Percentiles rank a stretch among this genome's conserved stretches.
These are phyloP conservation scores for Nasonia giraulti DNA, from an alignment of 1,140 invertebrate species.

Conservation along the genomic window DNA sequence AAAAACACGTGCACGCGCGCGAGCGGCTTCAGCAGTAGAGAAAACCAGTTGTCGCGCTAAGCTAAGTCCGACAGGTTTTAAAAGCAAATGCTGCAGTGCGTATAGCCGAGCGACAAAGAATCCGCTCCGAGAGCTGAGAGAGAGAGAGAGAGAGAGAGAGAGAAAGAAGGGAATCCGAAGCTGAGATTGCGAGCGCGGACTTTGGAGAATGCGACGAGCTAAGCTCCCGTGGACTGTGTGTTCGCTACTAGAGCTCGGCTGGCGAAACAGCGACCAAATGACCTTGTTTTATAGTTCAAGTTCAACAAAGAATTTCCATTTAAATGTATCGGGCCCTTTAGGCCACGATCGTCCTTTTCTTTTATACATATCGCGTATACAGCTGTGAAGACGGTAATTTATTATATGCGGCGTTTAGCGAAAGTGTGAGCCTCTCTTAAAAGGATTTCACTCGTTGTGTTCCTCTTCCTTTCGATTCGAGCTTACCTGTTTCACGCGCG, in stretches of 20 bases:
- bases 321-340: constrained; percentile 42
- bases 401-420: constrained; percentile 31
- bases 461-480: not conserved
- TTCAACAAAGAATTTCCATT: constrained; percentile 45
- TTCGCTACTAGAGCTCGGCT: not conserved
- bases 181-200: not conserved
- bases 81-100: constrained; percentile 17
- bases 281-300: constrained; percentile 53
- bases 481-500: constrained; percentile 17
- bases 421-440: constrained; percentile 28
- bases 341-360: not conserved
- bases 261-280: constrained; percentile 16
- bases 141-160: not conserved
- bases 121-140: not conserved
- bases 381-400: constrained; percentile 21
- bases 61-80: constrained; percentile 45
- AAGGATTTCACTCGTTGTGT: constrained; percentile 3
- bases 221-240: not conserved
- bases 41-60: constrained; percentile 45
- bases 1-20: constrained; percentile 19
- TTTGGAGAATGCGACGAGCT: not conserved
- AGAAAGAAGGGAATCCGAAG: not conserved
- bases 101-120: constrained; percentile 34
- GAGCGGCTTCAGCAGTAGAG: not conserved
- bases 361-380: not conserved